These are phyloP conservation scores for Passer montanus DNA, from an alignment of 2,113 vertebrate species.

Conservation along the genomic window DNA sequence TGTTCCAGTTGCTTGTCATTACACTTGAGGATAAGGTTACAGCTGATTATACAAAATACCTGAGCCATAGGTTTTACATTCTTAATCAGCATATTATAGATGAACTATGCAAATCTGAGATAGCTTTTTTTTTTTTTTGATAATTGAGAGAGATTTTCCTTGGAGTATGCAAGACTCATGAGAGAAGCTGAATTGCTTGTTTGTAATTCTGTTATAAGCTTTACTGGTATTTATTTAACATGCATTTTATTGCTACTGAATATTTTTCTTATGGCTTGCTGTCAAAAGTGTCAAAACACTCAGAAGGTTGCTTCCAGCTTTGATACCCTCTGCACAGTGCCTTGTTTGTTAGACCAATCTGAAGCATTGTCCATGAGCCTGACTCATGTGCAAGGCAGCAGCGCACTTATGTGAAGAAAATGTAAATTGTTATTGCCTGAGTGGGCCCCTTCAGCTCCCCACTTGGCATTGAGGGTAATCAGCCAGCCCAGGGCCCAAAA, in stretches of 20 bases:
- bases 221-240: slow-evolving; percentile 74
- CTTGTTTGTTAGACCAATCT: background rate
- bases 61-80: slow-evolving; percentile 69
- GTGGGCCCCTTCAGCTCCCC: background rate
- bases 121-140: slow-evolving; percentile 78
- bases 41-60: slow-evolving; percentile 70
- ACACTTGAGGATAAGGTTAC: slow-evolving; percentile 66
- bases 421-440: background rate
- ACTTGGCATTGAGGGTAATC: background rate
- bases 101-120: slow-evolving; percentile 77
- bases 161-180: slow-evolving; percentile 69
- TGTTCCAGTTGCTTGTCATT: slow-evolving; percentile 67
- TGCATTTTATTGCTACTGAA: slow-evolving; percentile 57
- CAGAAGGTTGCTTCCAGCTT: slow-evolving; percentile 3
- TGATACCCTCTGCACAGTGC: background rate
- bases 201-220: slow-evolving; percentile 76
- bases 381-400: background rate
- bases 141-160: slow-evolving; percentile 78
- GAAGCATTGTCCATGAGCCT: background rate
- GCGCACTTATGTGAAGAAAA: background rate
- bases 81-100: slow-evolving; percentile 72
- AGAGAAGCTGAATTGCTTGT: slow-evolving; percentile 71
- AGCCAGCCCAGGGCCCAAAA: background rate
- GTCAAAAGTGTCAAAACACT: background rate
- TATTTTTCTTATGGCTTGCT: slow-evolving; percentile 42